phyloP scores from a whole-genome alignment of 2,113 vertebrate genomes.

The Callipepla californica region DNA sequence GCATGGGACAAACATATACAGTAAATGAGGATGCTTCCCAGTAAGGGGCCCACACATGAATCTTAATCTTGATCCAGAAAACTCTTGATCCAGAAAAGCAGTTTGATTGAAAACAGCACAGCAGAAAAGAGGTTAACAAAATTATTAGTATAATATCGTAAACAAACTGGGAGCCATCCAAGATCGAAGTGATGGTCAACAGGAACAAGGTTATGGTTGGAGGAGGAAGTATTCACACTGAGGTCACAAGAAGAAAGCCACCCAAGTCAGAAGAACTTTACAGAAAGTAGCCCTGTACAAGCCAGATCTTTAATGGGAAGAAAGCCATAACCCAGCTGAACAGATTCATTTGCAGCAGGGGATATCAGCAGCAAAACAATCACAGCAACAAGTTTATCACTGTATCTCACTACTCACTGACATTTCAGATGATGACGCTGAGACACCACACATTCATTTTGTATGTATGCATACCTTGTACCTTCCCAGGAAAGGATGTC shows the following conservation, averaged over 20 bases:
- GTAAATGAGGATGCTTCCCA: background rate
- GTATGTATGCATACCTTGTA: conserved; percentile 85
- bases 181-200: background rate
- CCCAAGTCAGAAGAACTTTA: background rate
- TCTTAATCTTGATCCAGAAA: background rate
- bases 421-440: background rate
- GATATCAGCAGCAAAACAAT: background rate
- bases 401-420: background rate
- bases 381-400: background rate
- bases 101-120: background rate
- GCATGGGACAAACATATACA: background rate
- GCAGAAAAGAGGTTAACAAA: background rate
- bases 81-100: background rate
- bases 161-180: background rate
- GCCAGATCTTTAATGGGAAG: background rate
- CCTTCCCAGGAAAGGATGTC: conserved; percentile 90
- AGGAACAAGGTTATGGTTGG: background rate
- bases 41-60: background rate
- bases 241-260: background rate
- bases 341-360: background rate
- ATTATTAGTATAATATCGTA: background rate
- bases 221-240: background rate
- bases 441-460: background rate
- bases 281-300: background rate
- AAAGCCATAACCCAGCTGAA: background rate